Conservation (phyloP, 2,888 invertebrate species). For the Ferrisia virgata region DNA sequence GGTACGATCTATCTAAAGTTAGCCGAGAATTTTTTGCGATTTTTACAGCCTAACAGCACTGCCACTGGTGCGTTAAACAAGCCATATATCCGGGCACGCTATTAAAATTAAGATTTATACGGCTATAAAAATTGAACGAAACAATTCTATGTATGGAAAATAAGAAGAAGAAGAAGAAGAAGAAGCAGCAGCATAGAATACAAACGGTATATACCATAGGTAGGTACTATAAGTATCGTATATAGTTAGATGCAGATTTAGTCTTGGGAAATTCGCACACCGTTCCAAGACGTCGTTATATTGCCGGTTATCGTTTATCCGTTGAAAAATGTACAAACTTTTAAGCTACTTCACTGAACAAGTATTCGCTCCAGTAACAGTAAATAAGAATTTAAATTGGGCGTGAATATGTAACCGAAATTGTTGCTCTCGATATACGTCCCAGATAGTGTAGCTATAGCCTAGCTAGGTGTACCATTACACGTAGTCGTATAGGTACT, state of each 20-base stretch:
- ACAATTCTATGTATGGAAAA: constrained; percentile 2
- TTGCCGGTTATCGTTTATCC: neutral
- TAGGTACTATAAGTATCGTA: neutral
- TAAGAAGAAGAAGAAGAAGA: neutral
- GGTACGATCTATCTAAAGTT: too few species aligned
- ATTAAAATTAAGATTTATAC: constrained; percentile 17
- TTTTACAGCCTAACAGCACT: neutral
- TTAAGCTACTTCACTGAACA: constrained; percentile 8
- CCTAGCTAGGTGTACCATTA: neutral
- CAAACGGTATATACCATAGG: neutral
- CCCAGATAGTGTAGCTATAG: neutral
- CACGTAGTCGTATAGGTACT: neutral
- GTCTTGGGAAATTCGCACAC: constrained; percentile 1
- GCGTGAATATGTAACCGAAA: constrained; percentile 33
- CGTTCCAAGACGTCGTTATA: neutral
- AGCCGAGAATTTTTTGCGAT: neutral
- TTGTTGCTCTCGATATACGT: constrained; percentile 28
- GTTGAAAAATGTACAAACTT: constrained; percentile 21
- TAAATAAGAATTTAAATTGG: constrained; percentile 33
- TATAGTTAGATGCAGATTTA: neutral
- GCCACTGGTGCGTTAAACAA: neutral
- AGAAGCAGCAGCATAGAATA: too few species aligned
- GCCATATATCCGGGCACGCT: neutral
- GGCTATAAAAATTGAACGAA: constrained; percentile 12
- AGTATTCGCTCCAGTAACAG: constrained; percentile 2